Base-by-base conservation (phyloP, 2,888 invertebrate species). In the Macrophya alboannulata region DNA sequence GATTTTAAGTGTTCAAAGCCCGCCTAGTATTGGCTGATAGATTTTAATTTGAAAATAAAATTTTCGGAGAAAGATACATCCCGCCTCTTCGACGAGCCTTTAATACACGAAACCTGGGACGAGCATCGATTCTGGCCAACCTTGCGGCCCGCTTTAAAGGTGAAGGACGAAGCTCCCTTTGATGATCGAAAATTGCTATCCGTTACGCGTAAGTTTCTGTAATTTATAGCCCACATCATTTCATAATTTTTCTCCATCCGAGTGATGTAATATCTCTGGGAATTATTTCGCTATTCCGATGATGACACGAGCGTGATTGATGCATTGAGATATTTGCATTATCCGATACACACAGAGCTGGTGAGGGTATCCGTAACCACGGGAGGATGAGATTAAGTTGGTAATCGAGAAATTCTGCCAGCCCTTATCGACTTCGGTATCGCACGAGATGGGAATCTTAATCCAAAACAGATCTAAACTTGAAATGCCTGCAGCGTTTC, bases 101-200 rank as follows among this genome's bases (percentile, higher is more conserved):
- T 48, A 43, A 62, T 81, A 68, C n/a, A 31, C 10, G 40, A 83
- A 48, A 83, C 31, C 31, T 43, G 65, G 83, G 31, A n/a, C 40
- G 62, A 68, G 25, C 68, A 83, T 83, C 68, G 83, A 83, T 83
- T 83, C 48, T n/a, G 71, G 31, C 40, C 43, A 68, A 45, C 71
- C 68, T 83, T 83, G 68, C 6, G 83, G 68, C 31, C 17, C 17
- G 71, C 68, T 83, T 81, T 68, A 83, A 83, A 83, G 83, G 83
- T 65, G 68, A 83, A 68, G 83, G 83, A 25, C 68, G 68, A 83
- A 51, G 83, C 83, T 83, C 12, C 17, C 68, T 68, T 68, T 68
- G 68, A 48, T 68, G 68, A 45, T 45, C 59, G 15, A 62, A 62
- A 81, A 81, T 81, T 81, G 81, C 15, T 51, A 62, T 62, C 62